Conservation (phyloP, 2,797 vertebrate genomes). For the Sebastes glaucus region DNA sequence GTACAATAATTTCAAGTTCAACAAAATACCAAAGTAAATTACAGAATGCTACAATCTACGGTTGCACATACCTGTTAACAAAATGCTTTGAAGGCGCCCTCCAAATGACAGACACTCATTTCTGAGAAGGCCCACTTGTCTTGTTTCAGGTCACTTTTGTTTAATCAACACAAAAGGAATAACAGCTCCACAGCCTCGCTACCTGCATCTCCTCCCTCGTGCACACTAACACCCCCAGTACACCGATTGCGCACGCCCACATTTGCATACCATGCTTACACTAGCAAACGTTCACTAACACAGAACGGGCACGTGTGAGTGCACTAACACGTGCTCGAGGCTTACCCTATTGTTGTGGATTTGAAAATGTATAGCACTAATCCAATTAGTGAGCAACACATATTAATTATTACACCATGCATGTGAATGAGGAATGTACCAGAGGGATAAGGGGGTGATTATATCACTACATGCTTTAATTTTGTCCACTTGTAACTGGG, state of each 20-base stretch:
- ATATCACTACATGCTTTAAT: not conserved
- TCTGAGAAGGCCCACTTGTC: not conserved
- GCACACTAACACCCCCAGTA: slow-evolving; percentile 16
- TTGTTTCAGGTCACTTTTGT: slow-evolving; percentile 25
- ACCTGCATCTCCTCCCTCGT: slow-evolving; percentile 4
- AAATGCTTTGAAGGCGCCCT: slow-evolving; percentile 17
- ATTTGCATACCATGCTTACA: slow-evolving; percentile 25
- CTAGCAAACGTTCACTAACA: slow-evolving; percentile 19
- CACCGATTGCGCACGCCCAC: slow-evolving; percentile 16
- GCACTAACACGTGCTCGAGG: slow-evolving; percentile 30
- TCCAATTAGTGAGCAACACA: slow-evolving; percentile 66
- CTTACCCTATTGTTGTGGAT: slow-evolving; percentile 55
- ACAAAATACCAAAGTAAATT: not conserved
- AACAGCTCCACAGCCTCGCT: not conserved
- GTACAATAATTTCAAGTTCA: not conserved
- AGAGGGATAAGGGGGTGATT: not conserved
- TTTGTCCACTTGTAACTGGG: not conserved
- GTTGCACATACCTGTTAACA: slow-evolving; percentile 58
- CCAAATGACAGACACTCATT: slow-evolving; percentile 1
- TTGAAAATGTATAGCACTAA: slow-evolving; percentile 55
- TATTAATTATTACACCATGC: slow-evolving; percentile 21
- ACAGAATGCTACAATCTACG: not conserved
- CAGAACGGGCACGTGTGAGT: slow-evolving; percentile 1
- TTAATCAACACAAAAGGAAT: slow-evolving; percentile 13
- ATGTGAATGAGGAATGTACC: slow-evolving; percentile 30